A percentile compares a stretch with the other conserved stretches of the same genome.
phyloP scores from a whole-genome alignment of 2,888 invertebrate species.

The Cephonodes hylas region DNA sequence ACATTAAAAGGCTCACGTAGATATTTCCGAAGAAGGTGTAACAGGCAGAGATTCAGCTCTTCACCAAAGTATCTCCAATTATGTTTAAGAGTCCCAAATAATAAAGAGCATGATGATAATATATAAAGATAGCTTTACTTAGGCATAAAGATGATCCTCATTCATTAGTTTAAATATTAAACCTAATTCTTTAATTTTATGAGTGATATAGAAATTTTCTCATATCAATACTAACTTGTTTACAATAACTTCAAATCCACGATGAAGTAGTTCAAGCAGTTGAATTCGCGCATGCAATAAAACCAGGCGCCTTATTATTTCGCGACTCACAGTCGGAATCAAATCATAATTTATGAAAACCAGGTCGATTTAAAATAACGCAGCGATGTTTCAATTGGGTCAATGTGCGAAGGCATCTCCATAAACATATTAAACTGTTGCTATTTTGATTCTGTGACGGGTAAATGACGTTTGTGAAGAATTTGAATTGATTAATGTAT shows the following conservation, averaged over 20 bases:
- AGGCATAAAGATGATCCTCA: no score
- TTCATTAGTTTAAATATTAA: no score
- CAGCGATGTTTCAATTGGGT: constrained; percentile 5
- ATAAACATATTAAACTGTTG: not conserved
- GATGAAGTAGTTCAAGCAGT: not conserved
- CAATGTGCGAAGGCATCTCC: not conserved
- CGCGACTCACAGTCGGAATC: not conserved
- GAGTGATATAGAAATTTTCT: no score
- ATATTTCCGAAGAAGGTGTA: no score
- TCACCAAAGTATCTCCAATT: no score
- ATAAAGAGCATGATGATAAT: no score
- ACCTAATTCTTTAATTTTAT: no score
- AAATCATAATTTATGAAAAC: not conserved
- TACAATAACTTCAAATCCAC: not conserved
- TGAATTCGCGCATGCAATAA: not conserved
- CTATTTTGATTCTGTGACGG: not conserved
- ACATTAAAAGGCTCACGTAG: no score
- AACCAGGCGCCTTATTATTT: not conserved
- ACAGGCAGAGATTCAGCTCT: no score
- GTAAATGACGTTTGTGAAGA: not conserved
- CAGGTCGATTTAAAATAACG: constrained; percentile 6
- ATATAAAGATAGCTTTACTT: no score
- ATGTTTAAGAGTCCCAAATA: no score
- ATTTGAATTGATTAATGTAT: not conserved
- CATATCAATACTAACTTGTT: not conserved